Percentiles rank a stretch among this genome's conserved stretches.
Evolutionary conservation across 2,797 vertebrate genomes (phyloP).

Genomic region (Gallinago solitaria): DNA sequence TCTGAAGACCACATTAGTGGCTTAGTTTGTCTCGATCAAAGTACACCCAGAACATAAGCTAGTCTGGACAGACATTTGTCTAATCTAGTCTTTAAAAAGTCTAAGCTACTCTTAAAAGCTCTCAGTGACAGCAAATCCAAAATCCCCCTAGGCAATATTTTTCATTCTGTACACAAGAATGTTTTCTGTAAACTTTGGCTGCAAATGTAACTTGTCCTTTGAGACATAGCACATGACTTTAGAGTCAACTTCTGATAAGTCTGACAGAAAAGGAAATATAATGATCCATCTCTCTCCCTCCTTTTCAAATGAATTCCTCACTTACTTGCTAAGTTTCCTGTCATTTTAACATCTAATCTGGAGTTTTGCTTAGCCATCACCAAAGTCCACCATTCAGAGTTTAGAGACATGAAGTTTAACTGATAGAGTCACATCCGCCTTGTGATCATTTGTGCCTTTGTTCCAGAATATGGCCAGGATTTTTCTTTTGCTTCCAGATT

Average conservation of each 20-base stretch:
- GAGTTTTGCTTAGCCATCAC: neutral
- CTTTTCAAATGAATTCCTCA: neutral
- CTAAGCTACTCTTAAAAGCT: slow-evolving; percentile 44
- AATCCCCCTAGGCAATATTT: neutral
- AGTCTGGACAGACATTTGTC: slow-evolving; percentile 38
- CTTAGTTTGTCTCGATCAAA: neutral
- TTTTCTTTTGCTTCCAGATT: neutral
- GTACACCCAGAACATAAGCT: neutral
- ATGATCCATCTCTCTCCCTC: neutral
- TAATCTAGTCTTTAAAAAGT: slow-evolving; percentile 62
- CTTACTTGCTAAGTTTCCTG: neutral
- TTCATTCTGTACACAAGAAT: neutral
- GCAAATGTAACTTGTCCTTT: neutral
- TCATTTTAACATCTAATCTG: neutral
- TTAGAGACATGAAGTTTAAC: neutral
- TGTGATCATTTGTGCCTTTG: neutral
- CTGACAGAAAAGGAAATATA: neutral
- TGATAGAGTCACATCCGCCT: neutral
- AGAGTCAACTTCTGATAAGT: neutral
- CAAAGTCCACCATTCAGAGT: neutral
- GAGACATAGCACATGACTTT: neutral
- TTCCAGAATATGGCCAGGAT: neutral
- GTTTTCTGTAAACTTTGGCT: slow-evolving; percentile 13
- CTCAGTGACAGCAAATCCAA: slow-evolving; percentile 32
- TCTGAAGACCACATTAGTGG: neutral